Evolutionary conservation across 1,140 invertebrate genomes (phyloP).

Genomic region (Drosophila pandora): DNA sequence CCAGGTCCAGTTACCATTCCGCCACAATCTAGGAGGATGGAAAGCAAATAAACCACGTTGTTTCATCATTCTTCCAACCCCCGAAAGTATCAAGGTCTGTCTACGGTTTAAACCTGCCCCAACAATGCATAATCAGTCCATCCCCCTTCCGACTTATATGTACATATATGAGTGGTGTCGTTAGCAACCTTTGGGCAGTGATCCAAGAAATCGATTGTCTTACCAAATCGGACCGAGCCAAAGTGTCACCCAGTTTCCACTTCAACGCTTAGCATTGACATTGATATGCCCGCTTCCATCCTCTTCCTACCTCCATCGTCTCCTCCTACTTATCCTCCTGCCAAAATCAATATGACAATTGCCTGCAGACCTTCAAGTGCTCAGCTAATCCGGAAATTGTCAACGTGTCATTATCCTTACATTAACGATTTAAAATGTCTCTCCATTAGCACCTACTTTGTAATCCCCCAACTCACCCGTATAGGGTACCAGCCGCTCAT

Average conservation of each 20-base stretch:
- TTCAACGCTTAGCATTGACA: conserved; percentile 59
- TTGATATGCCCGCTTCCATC: conserved; percentile 47
- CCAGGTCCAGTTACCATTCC: conserved; percentile 90
- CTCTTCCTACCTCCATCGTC: background rate
- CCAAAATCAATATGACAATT: conserved; percentile 73
- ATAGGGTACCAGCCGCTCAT: conserved; percentile 85
- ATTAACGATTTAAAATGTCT: background rate
- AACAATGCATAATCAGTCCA: conserved; percentile 26
- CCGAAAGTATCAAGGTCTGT: background rate
- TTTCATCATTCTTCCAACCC: background rate
- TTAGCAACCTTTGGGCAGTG: conserved; percentile 18
- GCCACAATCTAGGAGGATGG: conserved; percentile 86
- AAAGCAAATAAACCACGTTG: background rate
- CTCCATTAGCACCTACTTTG: background rate
- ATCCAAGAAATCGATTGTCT: conserved; percentile 57
- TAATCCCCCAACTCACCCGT: conserved; percentile 83
- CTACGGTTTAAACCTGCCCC: conserved; percentile 7
- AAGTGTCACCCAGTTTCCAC: conserved; percentile 56
- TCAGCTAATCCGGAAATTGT: conserved; percentile 38
- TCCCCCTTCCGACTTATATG: conserved; percentile 11
- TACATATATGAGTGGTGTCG: background rate
- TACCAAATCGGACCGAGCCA: conserved; percentile 63
- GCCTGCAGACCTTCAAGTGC: conserved; percentile 71
- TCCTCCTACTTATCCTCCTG: background rate
- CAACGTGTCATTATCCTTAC: background rate